These are phyloP conservation scores for Eurystomus gularis DNA, from an alignment of 2,113 vertebrate genomes.

Conservation along the genomic window DNA sequence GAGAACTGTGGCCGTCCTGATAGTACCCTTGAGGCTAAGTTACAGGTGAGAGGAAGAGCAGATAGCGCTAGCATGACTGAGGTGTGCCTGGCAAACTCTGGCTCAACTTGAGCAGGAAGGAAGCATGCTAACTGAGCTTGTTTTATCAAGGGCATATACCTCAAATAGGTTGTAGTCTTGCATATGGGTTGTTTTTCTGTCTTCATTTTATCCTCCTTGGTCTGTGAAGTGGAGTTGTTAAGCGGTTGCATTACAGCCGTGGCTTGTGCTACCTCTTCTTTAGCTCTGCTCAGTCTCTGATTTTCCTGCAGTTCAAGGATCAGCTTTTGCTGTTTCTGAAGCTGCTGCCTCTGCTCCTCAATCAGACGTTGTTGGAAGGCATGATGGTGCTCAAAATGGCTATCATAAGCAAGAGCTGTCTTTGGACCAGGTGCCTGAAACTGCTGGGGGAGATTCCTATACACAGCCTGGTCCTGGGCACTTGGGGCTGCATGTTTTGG, in stretches of 20 bases:
- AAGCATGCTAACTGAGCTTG: not conserved
- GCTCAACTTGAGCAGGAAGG: not conserved
- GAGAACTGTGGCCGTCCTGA: not conserved
- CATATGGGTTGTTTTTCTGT: not conserved
- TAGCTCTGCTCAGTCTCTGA: slow-evolving; percentile 71
- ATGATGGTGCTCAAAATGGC: slow-evolving; percentile 74
- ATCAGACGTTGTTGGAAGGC: slow-evolving; percentile 83
- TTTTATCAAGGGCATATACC: not conserved
- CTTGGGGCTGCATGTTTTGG: slow-evolving; percentile 49
- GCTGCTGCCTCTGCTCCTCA: slow-evolving; percentile 81
- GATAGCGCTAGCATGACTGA: not conserved
- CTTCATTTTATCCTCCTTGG: not conserved
- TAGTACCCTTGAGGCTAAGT: not conserved
- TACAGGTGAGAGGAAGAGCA: not conserved
- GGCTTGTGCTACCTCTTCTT: slow-evolving; percentile 63
- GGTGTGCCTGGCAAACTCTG: not conserved
- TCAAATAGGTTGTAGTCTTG: not conserved
- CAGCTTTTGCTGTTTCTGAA: slow-evolving; percentile 85
- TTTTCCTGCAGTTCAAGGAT: slow-evolving; percentile 80
- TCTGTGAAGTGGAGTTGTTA: not conserved
- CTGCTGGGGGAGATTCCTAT: not conserved
- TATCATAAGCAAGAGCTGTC: slow-evolving; percentile 9
- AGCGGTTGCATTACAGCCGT: not conserved
- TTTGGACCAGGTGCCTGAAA: not conserved
- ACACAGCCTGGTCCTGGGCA: slow-evolving; percentile 37